These are phyloP conservation scores for Nyctalus aviator DNA, from an alignment of 2,797 vertebrate species.

Conservation along the genomic window DNA sequence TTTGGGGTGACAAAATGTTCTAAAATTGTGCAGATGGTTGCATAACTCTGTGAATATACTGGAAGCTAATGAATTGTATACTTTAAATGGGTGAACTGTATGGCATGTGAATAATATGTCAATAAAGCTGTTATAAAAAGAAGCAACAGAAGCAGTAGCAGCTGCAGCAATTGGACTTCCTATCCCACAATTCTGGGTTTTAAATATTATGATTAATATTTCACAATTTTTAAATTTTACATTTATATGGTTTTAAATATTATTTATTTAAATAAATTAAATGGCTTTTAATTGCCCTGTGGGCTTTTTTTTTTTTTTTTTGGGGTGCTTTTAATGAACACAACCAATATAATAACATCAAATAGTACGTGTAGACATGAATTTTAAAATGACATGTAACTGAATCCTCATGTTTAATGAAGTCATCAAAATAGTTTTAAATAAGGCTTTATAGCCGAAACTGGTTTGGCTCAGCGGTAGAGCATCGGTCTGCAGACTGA, in stretches of 20 bases:
- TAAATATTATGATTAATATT: slow-evolving; percentile 44
- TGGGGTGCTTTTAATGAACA: neutral
- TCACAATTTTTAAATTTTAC: neutral
- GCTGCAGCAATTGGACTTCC: neutral
- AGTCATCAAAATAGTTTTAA: slow-evolving; percentile 5
- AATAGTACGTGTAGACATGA: neutral
- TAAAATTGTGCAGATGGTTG: neutral
- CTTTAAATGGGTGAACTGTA: neutral
- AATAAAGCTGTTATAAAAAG: neutral
- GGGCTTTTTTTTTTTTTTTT: neutral
- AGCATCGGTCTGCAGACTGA: no score
- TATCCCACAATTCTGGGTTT: slow-evolving; percentile 6
- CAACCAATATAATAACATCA: neutral
- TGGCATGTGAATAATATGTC: neutral
- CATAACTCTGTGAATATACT: neutral
- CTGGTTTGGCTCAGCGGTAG: no score
- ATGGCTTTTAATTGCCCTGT: slow-evolving; percentile 24
- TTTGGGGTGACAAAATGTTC: neutral
- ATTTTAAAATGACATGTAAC: slow-evolving; percentile 43
- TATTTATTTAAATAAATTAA: slow-evolving; percentile 17
- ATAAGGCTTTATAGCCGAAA: neutral
- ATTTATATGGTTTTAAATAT: slow-evolving; percentile 1
- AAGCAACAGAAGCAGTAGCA: neutral
- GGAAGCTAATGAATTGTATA: neutral
- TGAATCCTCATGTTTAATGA: neutral